Evolutionary conservation across 2,888 invertebrate genomes (phyloP), one percentile per base, ranked within the genome.

Genomic region (Psylliodes chrysocephalus): DNA sequence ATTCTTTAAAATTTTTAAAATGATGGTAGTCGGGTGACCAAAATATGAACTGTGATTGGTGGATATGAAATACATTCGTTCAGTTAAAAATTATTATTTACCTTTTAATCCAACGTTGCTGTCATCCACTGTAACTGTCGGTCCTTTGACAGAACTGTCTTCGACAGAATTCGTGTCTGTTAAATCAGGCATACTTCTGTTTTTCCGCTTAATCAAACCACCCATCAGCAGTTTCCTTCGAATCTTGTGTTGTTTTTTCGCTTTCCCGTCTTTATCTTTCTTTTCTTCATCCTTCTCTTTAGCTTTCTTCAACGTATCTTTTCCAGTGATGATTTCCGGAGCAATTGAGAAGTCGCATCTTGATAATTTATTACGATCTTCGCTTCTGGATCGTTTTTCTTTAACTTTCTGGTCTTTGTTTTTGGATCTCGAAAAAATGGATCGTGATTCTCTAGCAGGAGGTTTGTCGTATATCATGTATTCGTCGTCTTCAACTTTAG

Each of bases 171-270:
- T 91, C 0, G 91, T 91, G 79, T 95, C 95, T 0, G 95, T 91
- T 51, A 95, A 84, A 83, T 95, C 95, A 0, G 95, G 95, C 93
- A 95, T 93, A 59, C 94, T 94, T 70, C 95, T 86, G 78, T 95
- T 95, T 80, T 95, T 95, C 25, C 95, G 85, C 65, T 92, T 87
- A 55, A 95, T 94, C 55, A 95, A 83, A 1, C 95, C 95, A 10
- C 95, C 95, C 94, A 95, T 95, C 5, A 95, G 79, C 1, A 95
- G 81, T 81, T 95, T 95, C 75, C 95, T 85, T 22, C 95, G 85
- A 46, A 95, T 93, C 83, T 95, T 95, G 77, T 95, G 95, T 78
- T 95, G 95, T 72, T 95, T 95, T 78, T 95, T 95, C 52, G 90
- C 90, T 76, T 92, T 92, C 63, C 88, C 86, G 62, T 92, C 91